Base-by-base conservation (phyloP, 2,113 vertebrate genomes). In the Saguinus imperator region DNA sequence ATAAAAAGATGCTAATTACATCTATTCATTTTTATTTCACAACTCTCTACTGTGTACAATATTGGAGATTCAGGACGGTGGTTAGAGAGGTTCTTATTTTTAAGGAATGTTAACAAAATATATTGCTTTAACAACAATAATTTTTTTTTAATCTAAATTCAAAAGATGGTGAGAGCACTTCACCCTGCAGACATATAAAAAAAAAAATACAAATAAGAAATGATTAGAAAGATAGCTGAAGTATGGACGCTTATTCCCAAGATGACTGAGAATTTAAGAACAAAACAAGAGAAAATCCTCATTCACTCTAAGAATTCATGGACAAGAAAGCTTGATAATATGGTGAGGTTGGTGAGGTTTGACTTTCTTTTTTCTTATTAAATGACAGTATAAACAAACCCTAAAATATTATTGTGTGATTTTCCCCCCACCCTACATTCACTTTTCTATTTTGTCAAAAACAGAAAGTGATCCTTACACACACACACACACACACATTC, bases 11-110 rank as follows among this genome's bases (percentile, higher is more conserved):
- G 40, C 20, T 84, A 79, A n/a, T 70, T 43, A 76, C 8, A 68
- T 55, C 43, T 45, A 85, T 92, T 95, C 37, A 43, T 52, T 86
- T 94, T 84, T 72, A 66, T 37, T 88, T 77, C 94, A 91, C 50
- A 97, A 89, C 91, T 85, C 87, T 92, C 75, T 84, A 89, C 18
- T 10, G 32, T n/a, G 35, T 66, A 72, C 35, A 85, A 64, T 17
- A 58, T 0, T 82, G 23, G 27, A 40, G 66, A 25, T 76, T 82
- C 16, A 1, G 13, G 73, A 18, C 40, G 14, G 70, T 25, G 6
- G 10, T 83, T 76, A 77, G 32, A 40, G 21, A 50, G 7, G 18
- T 16, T 7, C 55, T 81, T 81, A 75, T 73, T 32, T 48, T 18
- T 6, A 12, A 86, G 86, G 32, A 90, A 61, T 23, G 29, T 40